Conservation (phyloP, 2,113 vertebrate genomes). For the Rhagologus leucostigma region DNA sequence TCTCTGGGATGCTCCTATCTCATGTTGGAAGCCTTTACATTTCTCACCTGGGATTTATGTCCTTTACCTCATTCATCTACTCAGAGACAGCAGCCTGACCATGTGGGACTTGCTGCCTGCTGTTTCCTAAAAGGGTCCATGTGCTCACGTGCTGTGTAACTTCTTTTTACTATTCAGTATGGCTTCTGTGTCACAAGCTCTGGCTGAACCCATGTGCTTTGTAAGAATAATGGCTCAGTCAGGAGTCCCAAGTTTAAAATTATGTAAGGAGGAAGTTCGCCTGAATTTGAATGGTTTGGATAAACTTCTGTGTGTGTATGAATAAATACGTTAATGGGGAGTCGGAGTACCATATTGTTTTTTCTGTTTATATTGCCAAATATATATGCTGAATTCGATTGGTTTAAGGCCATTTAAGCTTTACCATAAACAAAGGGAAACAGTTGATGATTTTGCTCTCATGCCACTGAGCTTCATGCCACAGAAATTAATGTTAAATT, state of each 20-base stretch:
- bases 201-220: background rate
- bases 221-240: background rate
- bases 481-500: background rate
- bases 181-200: background rate
- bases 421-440: background rate
- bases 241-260: background rate
- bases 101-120: background rate
- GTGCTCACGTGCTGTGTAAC: rapidly evolving
- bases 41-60: background rate
- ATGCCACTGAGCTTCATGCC: background rate
- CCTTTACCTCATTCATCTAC: background rate
- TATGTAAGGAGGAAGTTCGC: background rate
- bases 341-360: background rate
- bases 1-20: background rate
- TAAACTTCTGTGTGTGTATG: background rate
- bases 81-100: background rate
- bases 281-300: background rate
- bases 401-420: background rate
- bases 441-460: background rate
- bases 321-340: background rate
- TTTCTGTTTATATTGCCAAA: background rate
- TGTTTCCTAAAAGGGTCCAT: background rate
- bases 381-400: background rate
- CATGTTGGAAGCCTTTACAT: background rate
- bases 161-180: background rate